Evolutionary conservation across 2,888 invertebrate species (phyloP), one percentile per base, ranked within the genome.

Genomic region (Pocota personata): DNA sequence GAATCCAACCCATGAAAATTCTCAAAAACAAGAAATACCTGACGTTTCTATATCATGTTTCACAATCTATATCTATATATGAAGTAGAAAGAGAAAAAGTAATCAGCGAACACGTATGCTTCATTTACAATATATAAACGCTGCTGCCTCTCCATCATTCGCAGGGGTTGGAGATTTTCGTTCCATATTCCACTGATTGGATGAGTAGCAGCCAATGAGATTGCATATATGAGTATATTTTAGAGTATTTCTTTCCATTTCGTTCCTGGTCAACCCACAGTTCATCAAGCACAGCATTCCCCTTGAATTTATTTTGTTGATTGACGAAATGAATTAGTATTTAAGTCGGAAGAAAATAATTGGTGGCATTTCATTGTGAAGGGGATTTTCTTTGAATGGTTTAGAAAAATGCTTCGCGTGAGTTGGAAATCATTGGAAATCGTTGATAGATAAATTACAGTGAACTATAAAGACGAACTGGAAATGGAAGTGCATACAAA

Each of bases 161-260:
- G 40, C 21, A 46, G 10, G 40, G 75, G 55, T 27, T 58, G 64
- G 21, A 0, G 8, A 12, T 35, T 6, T 62, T 55, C 71, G 78
- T 78, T 71, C 60, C 69, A 55, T 46, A 27, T 35, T 55, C 58
- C 62, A 43, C n/a, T 52, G 78, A 78, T 78, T 71, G 78, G 78
- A 27, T 24, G 24, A 55, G 16, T 35, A 3, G 1, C 14, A 62
- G 24, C 78, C 78, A 78, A 78, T 78, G 62, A 46, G n/a, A 62
- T 16, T 46, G 3, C 21, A 16, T n/a, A 27, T 12, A 37, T 5
- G 19, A 19, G 35, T 46, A 24, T 16, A 50, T 50, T 72, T 32
- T n/a, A 72, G 35, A 24, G 10, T 2, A 16, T 75, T 64, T 30
- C 30, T 16, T 52, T 40, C 21, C 64, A 43, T 32, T 64, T 64